Evolutionary conservation across 2,113 vertebrate species (phyloP), one percentile per base, ranked within the genome.

Genomic region (Laticauda colubrina): DNA sequence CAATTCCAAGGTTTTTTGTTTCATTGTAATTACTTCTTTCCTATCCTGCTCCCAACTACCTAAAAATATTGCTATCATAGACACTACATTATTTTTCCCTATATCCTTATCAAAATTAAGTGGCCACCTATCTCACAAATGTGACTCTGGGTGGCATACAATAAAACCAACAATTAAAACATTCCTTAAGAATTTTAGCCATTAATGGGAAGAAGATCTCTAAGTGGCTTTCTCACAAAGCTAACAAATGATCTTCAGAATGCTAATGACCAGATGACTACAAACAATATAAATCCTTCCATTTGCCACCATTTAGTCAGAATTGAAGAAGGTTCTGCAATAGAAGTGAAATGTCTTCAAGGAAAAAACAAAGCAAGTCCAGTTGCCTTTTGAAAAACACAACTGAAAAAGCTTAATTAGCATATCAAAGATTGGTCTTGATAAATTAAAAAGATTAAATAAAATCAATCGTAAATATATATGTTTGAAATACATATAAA

Each of bases 1-100:
- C 91, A 91, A 96, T 95, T 96, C 94, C 93, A 96, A 95, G 96
- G 95, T 43, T 20, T 93, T 86, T 21, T 91, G 91, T 96, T 95
- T 93, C 89, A 94, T 94, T 93, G 57, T 61, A 95, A 94, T 92
- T 91, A 88, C 87, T 92, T 1, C 93, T 95, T 94, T 90, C 12
- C 93, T 92, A 92, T 92, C 93, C 91, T 93, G 90, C 55, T 15
- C 89, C 89, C 92, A 90, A 90, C 90, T 93, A 95, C 93, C 95
- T 59, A 81, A 90, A 96, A 95, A 21, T 43, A 43, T 81, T 43
- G 75, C 34, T 43, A 81, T 21, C 75, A 81, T 34, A 81, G 34
- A 81, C 1, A 81, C 34, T 21, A 43, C 3, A 81, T 39, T 43
- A 81, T 21, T 81, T 39, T 18, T 81, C 9, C 29, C 7, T 21